Conservation (phyloP, 2,888 invertebrate genomes). For the Chironomus tentans region DNA sequence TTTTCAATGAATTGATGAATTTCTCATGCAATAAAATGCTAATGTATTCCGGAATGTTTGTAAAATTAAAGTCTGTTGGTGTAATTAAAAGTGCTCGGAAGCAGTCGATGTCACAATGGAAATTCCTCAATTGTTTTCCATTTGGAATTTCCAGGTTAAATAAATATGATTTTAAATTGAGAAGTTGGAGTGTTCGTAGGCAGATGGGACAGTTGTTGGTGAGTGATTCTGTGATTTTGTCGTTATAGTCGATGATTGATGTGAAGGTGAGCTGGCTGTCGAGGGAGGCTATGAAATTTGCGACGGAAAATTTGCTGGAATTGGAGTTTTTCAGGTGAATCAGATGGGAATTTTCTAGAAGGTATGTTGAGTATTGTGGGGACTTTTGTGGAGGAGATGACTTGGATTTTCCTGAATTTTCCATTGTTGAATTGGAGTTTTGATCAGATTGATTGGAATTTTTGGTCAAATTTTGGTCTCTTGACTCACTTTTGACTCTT, state of each 20-base stretch:
- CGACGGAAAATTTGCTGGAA: too few species aligned
- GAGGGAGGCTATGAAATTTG: too few species aligned
- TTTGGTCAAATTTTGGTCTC: too few species aligned
- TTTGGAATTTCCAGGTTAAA: background rate
- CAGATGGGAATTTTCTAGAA: too few species aligned
- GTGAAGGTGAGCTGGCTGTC: too few species aligned
- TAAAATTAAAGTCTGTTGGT: background rate
- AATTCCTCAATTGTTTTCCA: background rate
- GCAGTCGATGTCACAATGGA: background rate
- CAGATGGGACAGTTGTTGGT: background rate
- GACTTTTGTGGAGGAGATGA: too few species aligned
- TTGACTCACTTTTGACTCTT: too few species aligned
- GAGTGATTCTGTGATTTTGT: background rate
- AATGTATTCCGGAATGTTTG: background rate
- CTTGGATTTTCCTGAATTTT: too few species aligned
- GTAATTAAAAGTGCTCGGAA: background rate
- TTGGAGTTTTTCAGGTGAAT: too few species aligned
- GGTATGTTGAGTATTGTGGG: too few species aligned
- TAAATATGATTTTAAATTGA: background rate
- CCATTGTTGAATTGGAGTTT: too few species aligned
- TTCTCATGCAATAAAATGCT: background rate
- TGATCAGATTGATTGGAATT: too few species aligned
- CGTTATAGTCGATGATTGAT: background rate
- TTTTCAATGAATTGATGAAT: background rate
- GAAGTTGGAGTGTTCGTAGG: background rate